phyloP scores from a whole-genome alignment of 2,797 vertebrate genomes.

The Selene dorsalis region DNA sequence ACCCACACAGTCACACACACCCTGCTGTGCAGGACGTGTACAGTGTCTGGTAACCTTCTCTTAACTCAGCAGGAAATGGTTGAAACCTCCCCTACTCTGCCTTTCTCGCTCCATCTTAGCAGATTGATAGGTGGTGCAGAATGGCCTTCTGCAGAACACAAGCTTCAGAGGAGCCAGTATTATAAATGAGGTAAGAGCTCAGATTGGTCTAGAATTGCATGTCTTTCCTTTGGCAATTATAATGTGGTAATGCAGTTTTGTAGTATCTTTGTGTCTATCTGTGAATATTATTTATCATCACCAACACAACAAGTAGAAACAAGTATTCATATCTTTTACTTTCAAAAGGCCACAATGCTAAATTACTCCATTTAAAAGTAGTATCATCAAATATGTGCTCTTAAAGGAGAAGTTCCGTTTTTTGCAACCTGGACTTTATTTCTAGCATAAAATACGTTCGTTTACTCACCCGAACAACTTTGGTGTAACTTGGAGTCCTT shows the following conservation, averaged over 20 bases:
- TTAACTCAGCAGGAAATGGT: conserved; percentile 73
- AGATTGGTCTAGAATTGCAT: neutral
- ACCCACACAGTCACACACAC: conserved; percentile 17
- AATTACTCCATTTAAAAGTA: neutral
- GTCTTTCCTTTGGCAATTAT: neutral
- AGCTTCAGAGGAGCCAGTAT: conserved; percentile 3
- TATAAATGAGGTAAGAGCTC: neutral
- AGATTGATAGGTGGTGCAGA: conserved; percentile 45
- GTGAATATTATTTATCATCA: neutral
- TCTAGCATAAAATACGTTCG: too few species aligned
- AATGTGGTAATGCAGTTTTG: neutral
- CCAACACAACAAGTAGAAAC: neutral
- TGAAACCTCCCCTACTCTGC: conserved; percentile 36
- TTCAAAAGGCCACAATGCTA: neutral
- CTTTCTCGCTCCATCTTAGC: conserved; percentile 40
- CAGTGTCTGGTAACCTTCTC: conserved; percentile 63
- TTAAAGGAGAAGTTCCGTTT: too few species aligned
- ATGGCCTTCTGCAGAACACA: conserved; percentile 14
- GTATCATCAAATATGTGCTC: neutral
- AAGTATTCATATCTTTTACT: neutral
- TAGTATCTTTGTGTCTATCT: neutral
- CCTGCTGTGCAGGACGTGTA: conserved; percentile 62
- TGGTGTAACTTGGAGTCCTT: too few species aligned
- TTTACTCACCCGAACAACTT: too few species aligned
- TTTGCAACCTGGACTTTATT: too few species aligned